These are phyloP conservation scores for Drosophila siamana DNA, from an alignment of 2,888 invertebrate genomes.

Conservation along the genomic window DNA sequence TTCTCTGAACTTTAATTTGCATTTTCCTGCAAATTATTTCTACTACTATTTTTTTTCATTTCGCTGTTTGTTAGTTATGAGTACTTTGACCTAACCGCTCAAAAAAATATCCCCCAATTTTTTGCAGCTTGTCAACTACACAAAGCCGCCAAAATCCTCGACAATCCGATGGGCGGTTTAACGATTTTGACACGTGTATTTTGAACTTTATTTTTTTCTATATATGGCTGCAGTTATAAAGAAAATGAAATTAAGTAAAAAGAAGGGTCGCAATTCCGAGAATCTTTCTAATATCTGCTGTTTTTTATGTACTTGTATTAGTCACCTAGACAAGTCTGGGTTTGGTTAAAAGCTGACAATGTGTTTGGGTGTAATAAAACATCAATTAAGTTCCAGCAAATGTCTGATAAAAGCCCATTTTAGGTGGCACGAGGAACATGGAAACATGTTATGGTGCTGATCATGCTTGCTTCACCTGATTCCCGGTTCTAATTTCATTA, in stretches of 20 bases:
- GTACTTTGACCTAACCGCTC: not conserved
- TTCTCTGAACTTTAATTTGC: not conserved
- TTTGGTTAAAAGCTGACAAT: not conserved
- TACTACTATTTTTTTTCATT: constrained; percentile 9
- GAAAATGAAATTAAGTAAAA: not conserved
- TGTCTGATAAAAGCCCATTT: not conserved
- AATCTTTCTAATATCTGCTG: too few relatives aligned
- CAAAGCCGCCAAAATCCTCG: constrained; percentile 3
- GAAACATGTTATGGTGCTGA: not conserved
- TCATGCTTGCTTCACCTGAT: constrained; percentile 4
- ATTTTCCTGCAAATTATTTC: not conserved
- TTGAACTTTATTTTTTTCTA: not conserved
- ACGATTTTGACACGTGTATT: not conserved
- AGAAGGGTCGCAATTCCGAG: not conserved
- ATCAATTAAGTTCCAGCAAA: not conserved
- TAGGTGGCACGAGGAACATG: not conserved
- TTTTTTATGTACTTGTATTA: too few relatives aligned
- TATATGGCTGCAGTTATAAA: not conserved
- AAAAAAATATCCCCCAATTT: not conserved
- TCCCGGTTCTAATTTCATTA: not conserved
- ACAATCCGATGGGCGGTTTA: not conserved
- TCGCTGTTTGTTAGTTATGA: not conserved
- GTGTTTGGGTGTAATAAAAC: constrained; percentile 2
- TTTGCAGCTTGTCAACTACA: not conserved
- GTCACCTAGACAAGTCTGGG: not conserved